Evolutionary conservation across 2,888 invertebrate genomes (phyloP), one percentile per base, ranked within the genome.

Genomic region (Pollenia labialis): DNA sequence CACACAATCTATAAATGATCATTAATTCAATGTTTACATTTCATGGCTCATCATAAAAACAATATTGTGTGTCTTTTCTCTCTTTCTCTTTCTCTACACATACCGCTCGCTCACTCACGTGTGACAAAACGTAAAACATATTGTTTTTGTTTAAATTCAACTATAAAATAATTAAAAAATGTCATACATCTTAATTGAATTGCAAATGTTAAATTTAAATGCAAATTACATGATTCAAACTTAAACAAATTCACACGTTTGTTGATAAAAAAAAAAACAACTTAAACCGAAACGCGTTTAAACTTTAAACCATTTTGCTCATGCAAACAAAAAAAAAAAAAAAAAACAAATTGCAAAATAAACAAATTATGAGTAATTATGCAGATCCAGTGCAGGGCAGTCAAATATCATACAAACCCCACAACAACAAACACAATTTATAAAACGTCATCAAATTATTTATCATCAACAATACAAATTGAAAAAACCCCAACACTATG

Each of bases 321-420:
- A 54, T 74, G 52, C 42, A 44, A 58, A 60, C 40, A 54, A n/a
- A n/a, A n/a, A n/a, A n/a, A n/a, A 44, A 58, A 16, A 44, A 56
- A 32, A 52, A 81, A 75, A 62, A 40, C 32, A 62, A 32, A 32
- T 32, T 32, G 32, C 32, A 32, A 32, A 32, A 6, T 32, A 32
- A 32, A 32, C 54, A 56, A 71, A 48, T 66, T 56, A 86, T 86
- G 86, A 83, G 86, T 86, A 87, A 85, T 88, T 88, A 89, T 90
- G 91, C 91, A 92, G 92, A 92, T 91, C 92, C 93, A 93, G 93
- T 93, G 93, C 93, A 93, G 93, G 93, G 93, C 92, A 91, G 90
- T 88, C 90, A 90, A 91, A 89, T 90, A 85, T 86, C 52, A 85
- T 60, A 71, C 71, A 72, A 48, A 44, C 11, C 42, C 71, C 64